Percentiles rank a stretch among this genome's conserved stretches.
Conservation (phyloP, 2,888 invertebrate species). For the Helleia helle region DNA sequence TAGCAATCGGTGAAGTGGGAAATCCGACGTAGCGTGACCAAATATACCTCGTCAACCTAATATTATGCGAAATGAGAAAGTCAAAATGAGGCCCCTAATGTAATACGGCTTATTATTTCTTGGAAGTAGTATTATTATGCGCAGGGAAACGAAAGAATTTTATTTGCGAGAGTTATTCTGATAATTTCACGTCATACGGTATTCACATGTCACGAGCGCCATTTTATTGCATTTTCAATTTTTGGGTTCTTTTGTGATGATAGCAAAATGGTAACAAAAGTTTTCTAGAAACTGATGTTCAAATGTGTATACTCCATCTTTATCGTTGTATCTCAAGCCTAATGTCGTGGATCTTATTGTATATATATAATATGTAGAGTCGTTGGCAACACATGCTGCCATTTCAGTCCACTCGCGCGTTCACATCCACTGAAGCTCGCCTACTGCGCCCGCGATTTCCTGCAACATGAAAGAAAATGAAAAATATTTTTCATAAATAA, state of each 20-base stretch:
- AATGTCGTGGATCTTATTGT: background rate
- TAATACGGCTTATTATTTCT: conserved; percentile 35
- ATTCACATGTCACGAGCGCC: background rate
- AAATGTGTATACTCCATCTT: too few species aligned
- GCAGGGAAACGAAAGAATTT: conserved; percentile 26
- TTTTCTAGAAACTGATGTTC: too few species aligned
- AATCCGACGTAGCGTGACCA: conserved; percentile 36
- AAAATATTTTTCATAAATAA: too few species aligned
- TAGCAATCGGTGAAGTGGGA: conserved; percentile 28
- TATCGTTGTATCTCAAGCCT: too few species aligned
- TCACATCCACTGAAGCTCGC: background rate
- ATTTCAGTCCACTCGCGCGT: conserved; percentile 2
- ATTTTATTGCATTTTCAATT: too few species aligned
- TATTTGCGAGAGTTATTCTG: conserved; percentile 14
- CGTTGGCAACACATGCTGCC: conserved; percentile 7
- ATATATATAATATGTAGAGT: background rate
- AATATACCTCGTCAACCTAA: conserved; percentile 37
- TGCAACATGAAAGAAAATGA: too few species aligned
- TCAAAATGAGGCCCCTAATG: conserved; percentile 39
- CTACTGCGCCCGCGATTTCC: too few species aligned
- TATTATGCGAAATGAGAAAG: conserved; percentile 44
- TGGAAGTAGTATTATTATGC: conserved; percentile 30
- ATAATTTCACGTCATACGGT: background rate
- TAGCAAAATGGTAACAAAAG: too few species aligned
- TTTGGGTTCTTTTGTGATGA: too few species aligned